Evolutionary conservation across 2,888 invertebrate genomes (phyloP), one percentile per base, ranked within the genome.

Genomic region (Imbricaverruca yamaguchii): DNA sequence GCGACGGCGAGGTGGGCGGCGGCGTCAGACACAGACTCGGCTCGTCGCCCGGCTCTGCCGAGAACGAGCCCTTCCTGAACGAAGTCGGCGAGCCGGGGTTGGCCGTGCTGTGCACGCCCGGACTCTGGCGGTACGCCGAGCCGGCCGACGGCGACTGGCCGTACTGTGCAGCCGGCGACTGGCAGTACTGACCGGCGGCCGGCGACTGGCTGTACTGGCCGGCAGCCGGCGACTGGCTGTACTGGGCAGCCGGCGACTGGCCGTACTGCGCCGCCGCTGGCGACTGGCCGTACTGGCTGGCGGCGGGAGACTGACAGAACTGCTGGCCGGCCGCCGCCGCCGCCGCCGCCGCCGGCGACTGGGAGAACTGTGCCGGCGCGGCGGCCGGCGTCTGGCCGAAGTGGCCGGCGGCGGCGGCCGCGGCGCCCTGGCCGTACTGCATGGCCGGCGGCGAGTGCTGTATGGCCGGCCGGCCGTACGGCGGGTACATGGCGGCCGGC

Each of bases 141-240:
- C 65, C 10, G 65, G 23, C 65, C 65, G 65, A 67, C 23, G 65
- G 65, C 65, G 65, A 67, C 65, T 67, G 65, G 65, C 65, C n/a
- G 65, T 23, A 67, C 65, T 67, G 65, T 0, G 65, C 23, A 11
- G 65, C 65, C 23, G 65, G 65, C 0, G 65, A 67, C 23, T 23
- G n/a, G 13, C 39, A 11, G 69, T 39, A 69, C 39, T 69, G 69
- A 3, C 39, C 39, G 39, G 39, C 69, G 39, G 69, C 69, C 9
- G 69, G 39, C 21, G 69, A 25, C 39, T 25, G 39, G 13, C 69
- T 15, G 69, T 12, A 25, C 69, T 11, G 69, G 3, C 39, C 39
- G 21, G 69, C 13, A 2, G 69, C 69, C 15, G 69, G 39, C 39
- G 65, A 67, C 65, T 67, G 65, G n/a, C 23, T 7, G 65, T 23